Evolutionary conservation across 2,113 vertebrate species (phyloP), one percentile per base, ranked within the genome.

Genomic region (Pelmatolapia mariae): DNA sequence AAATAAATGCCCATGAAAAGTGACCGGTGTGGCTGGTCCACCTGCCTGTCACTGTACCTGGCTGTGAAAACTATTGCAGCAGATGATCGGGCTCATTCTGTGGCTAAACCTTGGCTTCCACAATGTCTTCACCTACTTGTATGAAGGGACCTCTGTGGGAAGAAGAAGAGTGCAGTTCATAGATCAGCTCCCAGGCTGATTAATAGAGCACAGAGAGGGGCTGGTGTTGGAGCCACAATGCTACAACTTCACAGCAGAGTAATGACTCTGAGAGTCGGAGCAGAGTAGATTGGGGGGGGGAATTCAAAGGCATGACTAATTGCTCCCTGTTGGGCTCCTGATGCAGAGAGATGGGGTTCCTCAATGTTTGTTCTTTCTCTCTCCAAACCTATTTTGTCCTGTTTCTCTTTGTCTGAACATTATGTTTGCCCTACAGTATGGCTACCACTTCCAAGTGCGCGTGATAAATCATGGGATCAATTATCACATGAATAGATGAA

Each of bases 141-240:
- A 45, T n/a, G n/a, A n/a, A n/a, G n/a, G 66, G 43, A 29, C 38
- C 31, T 73, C 61, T 85, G 86, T 19, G 33, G 33, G 2, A 38
- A 66, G 61, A 66, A 80, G 33, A 31, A 6, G 19, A 81, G 59
- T 2, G 24, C 33, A 61, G 88, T 76, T 84, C 88, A 88, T 11
- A 87, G 93, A 91, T 91, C 89, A 91, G 84, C 85, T 93, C 90
- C 88, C 92, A 91, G 89, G 59, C 90, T 92, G 90, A 94, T 93
- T 86, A 95, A 95, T 89, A 80, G 87, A 93, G 89, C 50, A 13
- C 86, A 80, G 87, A 93, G 84, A 76, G 19, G 87, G 52, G 18
- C 18, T 73, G 68, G 45, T 6, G 26, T 50, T 79, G 63, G 83
- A 89, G 83, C 81, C 80, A 53, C 78, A 47, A 8, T 31, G 84